These are phyloP conservation scores for Struthio camelus DNA, from an alignment of 2,113 vertebrate genomes.

Conservation along the genomic window DNA sequence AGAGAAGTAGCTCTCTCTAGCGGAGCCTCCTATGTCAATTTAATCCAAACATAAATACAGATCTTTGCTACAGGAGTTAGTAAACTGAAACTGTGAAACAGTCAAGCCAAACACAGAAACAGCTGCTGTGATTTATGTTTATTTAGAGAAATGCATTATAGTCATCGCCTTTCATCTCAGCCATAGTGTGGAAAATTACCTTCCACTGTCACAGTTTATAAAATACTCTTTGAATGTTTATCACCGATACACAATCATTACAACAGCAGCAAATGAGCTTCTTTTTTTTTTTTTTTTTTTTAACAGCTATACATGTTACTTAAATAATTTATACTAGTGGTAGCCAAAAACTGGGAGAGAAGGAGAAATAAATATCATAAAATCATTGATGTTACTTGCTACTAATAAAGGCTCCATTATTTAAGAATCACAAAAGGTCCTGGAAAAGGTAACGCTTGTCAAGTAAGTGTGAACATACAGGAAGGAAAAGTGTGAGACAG, in stretches of 20 bases:
- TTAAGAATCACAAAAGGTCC: neutral
- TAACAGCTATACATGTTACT: neutral
- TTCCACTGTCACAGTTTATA: constrained; percentile 12
- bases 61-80: neutral
- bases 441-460: neutral
- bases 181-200: neutral
- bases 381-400: neutral
- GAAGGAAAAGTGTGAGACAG: neutral
- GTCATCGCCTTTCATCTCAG: constrained; percentile 21
- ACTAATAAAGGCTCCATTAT: neutral
- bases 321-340: neutral
- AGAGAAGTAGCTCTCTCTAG: neutral
- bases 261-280: neutral
- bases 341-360: neutral
- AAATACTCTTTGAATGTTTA: constrained; percentile 37
- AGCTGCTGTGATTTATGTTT: neutral
- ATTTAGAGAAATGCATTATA: neutral
- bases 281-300: too few species aligned
- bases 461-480: neutral
- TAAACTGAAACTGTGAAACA: neutral
- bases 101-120: neutral
- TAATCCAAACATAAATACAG: neutral
- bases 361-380: neutral
- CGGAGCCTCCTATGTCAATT: neutral
- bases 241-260: neutral